phyloP scores from a whole-genome alignment of 2,797 vertebrate genomes.

The Setipinna tenuifilis region DNA sequence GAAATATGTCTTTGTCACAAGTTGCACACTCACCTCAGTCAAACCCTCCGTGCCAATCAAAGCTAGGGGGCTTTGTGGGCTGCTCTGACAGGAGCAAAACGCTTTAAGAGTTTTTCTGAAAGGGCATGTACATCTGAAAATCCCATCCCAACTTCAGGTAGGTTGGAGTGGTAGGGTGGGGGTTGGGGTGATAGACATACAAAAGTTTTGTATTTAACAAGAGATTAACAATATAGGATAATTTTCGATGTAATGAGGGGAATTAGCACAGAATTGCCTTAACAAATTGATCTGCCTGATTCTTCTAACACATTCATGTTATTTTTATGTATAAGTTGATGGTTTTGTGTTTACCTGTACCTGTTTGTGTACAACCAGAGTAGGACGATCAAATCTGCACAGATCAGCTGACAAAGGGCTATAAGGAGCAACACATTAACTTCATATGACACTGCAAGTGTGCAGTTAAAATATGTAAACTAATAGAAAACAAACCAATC shows the following conservation, averaged over 20 bases:
- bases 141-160: not conserved
- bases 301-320: too few species aligned
- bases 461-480: too few species aligned
- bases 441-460: too few species aligned
- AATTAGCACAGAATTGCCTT: too few species aligned
- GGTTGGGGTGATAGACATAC: not conserved
- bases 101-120: slow-evolving; percentile 14
- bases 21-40: slow-evolving; percentile 37
- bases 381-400: too few species aligned
- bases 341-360: too few species aligned
- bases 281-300: too few species aligned
- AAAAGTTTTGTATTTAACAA: not conserved
- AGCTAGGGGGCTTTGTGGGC: slow-evolving; percentile 47
- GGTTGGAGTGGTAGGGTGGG: not conserved
- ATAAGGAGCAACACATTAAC: too few species aligned
- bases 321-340: too few species aligned
- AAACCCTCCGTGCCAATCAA: slow-evolving; percentile 49
- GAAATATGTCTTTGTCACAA: slow-evolving; percentile 48
- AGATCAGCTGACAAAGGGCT: too few species aligned
- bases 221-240: not conserved
- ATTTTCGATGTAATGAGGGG: not conserved
- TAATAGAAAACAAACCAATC: too few species aligned
- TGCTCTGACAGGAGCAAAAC: not conserved
- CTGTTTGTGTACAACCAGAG: too few species aligned
- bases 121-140: not conserved